Base-by-base conservation (phyloP, 2,113 vertebrate genomes). In the Heterotilapia buettikoferi region DNA sequence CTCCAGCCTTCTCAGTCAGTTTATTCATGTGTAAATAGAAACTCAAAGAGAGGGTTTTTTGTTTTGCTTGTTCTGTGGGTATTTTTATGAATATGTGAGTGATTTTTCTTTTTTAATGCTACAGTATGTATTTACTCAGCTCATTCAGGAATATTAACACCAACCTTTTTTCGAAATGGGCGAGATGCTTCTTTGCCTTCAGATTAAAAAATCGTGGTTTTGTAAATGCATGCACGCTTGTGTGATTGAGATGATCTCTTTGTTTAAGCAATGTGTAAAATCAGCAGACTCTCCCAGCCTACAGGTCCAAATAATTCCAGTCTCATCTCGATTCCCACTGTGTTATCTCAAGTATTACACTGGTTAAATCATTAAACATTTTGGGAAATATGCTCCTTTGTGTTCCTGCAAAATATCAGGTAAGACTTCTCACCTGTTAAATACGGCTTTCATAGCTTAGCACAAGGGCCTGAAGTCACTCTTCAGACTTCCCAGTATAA, bases 21-120 rank as follows among this genome's bases (percentile, higher is more conserved):
- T 91, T 83, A 90, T 90, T 90, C 84, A 84, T 40, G 78, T 93
- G 87, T 92, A 94, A 91, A 90, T 83, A 89, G 19, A 86, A 84
- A 83, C 47, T 91, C 57, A 85, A 78, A 87, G 90, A 91, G 92
- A 93, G 87, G 4, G 6, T 18, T 47, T 76, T 76, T 80, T 87
- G 87, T 47, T 76, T 88, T 92, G 88, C 86, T 90, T 92, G 88
- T 92, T 94, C 86, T 90, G 89, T 95, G 90, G 87, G 86, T 95
- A 86, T 91, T 96, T 93, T 91, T 91, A 92, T 90, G 59, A 92
- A 92, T 87, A 86, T 85, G 71, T 84, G 59, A 90, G 71, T 93
- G 86, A 52, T 52, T 78, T 68, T 68, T 21, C 11, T 68, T 89
- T 83, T 92, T 83, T 79, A 18, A 91, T 52, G 50, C 88, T 91